These are phyloP conservation scores for Pristionchus arcanus DNA, from an alignment of 2,888 invertebrate genomes.

Conservation along the genomic window DNA sequence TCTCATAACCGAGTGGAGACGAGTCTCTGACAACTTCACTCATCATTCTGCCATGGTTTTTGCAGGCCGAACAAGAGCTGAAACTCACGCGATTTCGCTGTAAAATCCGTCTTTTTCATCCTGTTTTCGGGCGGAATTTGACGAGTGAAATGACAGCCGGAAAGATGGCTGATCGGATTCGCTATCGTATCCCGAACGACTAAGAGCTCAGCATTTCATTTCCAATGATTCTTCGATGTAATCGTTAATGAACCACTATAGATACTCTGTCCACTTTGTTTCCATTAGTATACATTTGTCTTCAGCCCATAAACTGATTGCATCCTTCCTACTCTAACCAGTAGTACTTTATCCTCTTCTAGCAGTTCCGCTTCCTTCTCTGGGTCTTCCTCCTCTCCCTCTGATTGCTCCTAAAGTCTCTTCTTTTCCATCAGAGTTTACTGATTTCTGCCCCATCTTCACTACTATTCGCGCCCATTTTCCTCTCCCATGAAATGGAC, in stretches of 20 bases:
- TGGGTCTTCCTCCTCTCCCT: background rate
- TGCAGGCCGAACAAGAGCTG: background rate
- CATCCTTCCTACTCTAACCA: background rate
- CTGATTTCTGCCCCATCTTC: background rate
- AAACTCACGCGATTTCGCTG: constrained; percentile 37
- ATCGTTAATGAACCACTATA: background rate
- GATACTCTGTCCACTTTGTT: background rate
- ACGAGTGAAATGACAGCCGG: background rate
- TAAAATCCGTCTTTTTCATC: constrained; percentile 20
- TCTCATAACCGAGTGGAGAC: background rate
- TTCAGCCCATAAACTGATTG: background rate
- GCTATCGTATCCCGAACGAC: background rate
- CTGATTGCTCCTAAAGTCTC: constrained; percentile 26
- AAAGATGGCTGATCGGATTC: background rate
- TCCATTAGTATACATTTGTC: background rate
- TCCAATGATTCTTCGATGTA: background rate
- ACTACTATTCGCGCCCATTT: background rate
- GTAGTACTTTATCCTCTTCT: constrained; percentile 13
- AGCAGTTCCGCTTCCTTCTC: background rate
- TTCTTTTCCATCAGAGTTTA: background rate
- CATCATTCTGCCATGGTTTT: constrained; percentile 34
- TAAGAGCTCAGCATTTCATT: background rate
- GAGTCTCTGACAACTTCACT: constrained; percentile 42
- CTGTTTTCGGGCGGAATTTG: background rate
- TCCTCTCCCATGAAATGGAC: background rate